A percentile compares a stretch with the other conserved stretches of the same genome.
These are phyloP conservation scores for Rhodinocichla rosea DNA, from an alignment of 2,113 vertebrate species.

Conservation along the genomic window DNA sequence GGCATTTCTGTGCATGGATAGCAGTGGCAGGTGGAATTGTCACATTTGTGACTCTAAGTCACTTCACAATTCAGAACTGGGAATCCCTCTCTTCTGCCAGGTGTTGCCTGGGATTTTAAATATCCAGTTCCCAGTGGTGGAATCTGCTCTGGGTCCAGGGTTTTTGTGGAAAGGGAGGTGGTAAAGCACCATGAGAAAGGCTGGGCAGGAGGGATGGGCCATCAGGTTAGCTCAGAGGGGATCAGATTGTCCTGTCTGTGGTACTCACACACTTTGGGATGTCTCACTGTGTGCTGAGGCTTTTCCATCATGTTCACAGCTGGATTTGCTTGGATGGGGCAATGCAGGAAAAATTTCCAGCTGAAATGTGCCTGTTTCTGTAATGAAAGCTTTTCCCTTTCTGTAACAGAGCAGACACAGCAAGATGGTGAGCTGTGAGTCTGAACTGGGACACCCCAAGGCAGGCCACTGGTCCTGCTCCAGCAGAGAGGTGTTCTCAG, in stretches of 20 bases:
- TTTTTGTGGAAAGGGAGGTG: background rate
- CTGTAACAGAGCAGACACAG: background rate
- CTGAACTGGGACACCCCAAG: background rate
- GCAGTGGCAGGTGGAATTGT: background rate
- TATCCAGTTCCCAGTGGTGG: background rate
- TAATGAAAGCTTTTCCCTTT: accelerated
- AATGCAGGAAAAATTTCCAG: background rate
- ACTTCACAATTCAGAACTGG: background rate
- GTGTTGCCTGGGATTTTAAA: background rate
- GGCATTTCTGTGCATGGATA: background rate
- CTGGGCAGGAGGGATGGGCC: background rate
- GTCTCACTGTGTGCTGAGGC: background rate
- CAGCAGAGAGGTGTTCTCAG: background rate
- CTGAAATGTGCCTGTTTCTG: background rate
- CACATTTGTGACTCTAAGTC: background rate
- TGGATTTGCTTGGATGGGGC: background rate
- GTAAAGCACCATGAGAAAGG: background rate
- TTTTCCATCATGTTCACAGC: background rate
- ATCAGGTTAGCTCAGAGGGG: background rate
- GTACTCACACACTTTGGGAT: background rate
- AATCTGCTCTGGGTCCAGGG: background rate
- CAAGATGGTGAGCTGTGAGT: background rate
- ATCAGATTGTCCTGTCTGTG: background rate
- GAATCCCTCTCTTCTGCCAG: background rate
- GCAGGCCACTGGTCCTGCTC: background rate